Percentiles rank a stretch among this genome's conserved stretches.
phyloP scores from a whole-genome alignment of 2,113 vertebrate genomes.

The Zosterops lateralis region DNA sequence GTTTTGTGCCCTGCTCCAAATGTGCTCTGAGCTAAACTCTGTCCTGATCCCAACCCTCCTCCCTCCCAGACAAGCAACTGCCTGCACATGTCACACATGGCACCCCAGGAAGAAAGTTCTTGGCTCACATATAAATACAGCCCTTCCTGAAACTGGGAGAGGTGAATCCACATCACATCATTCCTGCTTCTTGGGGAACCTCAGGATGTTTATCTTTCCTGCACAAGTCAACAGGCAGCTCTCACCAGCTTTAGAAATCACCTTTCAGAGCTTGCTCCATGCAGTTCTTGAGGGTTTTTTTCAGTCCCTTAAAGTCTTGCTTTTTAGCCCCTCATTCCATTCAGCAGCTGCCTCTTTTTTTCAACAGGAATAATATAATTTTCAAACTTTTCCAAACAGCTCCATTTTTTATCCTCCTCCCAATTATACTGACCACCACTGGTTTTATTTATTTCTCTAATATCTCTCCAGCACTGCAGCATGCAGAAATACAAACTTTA shows the following conservation, averaged over 20 bases:
- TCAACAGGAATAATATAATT: background rate
- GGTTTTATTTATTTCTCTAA: slow-evolving; percentile 42
- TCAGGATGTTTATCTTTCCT: background rate
- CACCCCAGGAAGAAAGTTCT: background rate
- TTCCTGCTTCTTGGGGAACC: background rate
- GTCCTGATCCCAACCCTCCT: background rate
- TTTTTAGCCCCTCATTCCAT: background rate
- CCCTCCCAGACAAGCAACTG: background rate
- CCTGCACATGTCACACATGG: accelerated
- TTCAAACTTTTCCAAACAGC: background rate
- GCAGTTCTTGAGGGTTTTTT: background rate
- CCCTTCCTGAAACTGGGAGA: background rate
- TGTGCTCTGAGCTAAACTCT: background rate
- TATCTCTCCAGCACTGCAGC: background rate
- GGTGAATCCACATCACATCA: background rate
- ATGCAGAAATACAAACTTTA: background rate
- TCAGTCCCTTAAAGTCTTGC: background rate
- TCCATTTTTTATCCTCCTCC: background rate
- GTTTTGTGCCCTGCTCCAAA: background rate
- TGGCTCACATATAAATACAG: accelerated
- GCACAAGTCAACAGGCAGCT: background rate
- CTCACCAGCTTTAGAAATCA: background rate
- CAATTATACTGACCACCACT: background rate
- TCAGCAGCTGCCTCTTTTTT: background rate
- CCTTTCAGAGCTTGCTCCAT: background rate